Evolutionary conservation across 1,140 invertebrate genomes (phyloP), one percentile per base, ranked within the genome.

Genomic region (Lycorma delicatula): DNA sequence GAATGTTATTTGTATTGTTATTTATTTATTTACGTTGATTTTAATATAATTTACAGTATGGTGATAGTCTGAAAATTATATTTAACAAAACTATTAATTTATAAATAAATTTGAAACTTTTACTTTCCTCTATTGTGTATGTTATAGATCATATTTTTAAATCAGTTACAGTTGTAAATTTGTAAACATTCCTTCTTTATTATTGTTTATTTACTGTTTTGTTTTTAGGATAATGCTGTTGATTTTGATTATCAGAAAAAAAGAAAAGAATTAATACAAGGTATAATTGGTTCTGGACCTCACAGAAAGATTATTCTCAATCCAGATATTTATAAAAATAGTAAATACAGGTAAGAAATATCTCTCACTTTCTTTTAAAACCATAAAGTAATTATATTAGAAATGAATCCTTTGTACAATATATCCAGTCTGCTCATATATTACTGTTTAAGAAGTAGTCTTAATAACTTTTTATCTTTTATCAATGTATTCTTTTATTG

Each of bases 281-380:
- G 79, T 58, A 73, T 80, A 11, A 69, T 87, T 36, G 82, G 83
- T 18, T 68, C 71, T 56, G 81, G 81, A 31, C 67, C 76, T 31
- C 77, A 84, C 64, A 75, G 79, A 56, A 89, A 87, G 76, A 76
- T 87, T 18, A 77, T 87, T 47, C 66, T 85, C 38, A 72, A 75
- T 9, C 74, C 77, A 9, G 71, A 75, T 60, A 66, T 82, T 41
- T 79, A 76, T 3, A 82, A 79, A 65, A 75, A 80, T 64, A 72
- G 72, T 54, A 77, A 75, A 64, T 80, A 80, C 64, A 77, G 69
- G 73, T 75, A 63, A 65, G 46, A 54, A 38, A 34, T n/a, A 28
- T 52, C 59, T 23, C 23, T 50, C 20, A 31, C 7, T 36, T 36
- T 34, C 20, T 23, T 20, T 36, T 34, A n/a, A 13, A 13, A 20